A percentile compares a stretch with the other conserved stretches of the same genome.
Evolutionary conservation across 2,888 invertebrate genomes (phyloP).

Genomic region (Hypercompe scribonia): DNA sequence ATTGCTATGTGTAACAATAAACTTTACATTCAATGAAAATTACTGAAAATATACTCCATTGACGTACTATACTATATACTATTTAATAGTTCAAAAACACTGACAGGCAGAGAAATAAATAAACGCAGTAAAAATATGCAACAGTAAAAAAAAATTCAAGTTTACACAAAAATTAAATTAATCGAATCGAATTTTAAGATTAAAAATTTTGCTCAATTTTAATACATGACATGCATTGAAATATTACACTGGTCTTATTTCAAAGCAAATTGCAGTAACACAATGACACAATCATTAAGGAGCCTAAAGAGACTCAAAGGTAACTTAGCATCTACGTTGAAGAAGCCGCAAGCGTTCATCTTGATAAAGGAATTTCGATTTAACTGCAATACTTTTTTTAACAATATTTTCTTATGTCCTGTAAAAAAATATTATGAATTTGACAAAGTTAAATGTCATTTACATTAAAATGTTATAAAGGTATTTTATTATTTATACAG

Average conservation of each 20-base stretch:
- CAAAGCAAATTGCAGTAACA: constrained; percentile 19
- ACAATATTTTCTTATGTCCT: neutral
- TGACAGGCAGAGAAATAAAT: no score
- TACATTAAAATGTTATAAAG: no score
- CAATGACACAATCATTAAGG: constrained; percentile 12
- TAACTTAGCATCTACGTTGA: constrained; percentile 10
- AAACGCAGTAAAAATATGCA: no score
- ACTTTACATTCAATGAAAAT: no score
- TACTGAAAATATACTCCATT: no score
- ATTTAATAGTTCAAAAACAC: no score
- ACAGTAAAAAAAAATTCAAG: neutral
- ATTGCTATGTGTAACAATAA: no score
- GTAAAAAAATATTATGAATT: neutral
- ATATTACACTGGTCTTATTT: neutral
- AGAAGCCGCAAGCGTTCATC: constrained; percentile 15
- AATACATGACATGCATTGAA: neutral
- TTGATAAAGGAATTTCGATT: constrained; percentile 13
- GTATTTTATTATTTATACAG: no score
- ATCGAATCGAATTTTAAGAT: neutral
- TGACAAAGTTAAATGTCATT: no score
- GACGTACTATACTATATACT: no score
- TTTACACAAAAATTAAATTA: neutral
- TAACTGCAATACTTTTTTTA: neutral
- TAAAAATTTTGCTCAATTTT: neutral
- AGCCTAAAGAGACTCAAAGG: constrained; percentile 1